Conservation (phyloP, 2,113 vertebrate species). For the Jacana jacana region DNA sequence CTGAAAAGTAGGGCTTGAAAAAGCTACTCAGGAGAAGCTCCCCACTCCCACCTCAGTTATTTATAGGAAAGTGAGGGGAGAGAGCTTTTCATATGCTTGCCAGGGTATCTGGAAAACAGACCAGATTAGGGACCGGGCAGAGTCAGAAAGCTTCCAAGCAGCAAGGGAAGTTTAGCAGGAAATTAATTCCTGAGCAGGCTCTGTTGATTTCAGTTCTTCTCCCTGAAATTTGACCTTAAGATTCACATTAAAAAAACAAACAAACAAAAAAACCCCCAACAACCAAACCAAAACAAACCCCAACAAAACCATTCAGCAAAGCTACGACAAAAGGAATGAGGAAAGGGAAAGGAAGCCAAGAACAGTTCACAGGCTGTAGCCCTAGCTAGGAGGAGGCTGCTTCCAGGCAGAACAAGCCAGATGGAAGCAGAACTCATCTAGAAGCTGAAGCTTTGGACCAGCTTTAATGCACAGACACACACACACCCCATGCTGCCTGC, state of each 20-base stretch:
- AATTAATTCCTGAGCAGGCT: constrained; percentile 12
- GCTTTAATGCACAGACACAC: too few species aligned
- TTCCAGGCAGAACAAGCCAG: not conserved
- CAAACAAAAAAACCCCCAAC: too few species aligned
- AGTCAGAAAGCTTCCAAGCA: not conserved
- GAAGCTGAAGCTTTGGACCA: not conserved
- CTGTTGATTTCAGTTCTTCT: not conserved
- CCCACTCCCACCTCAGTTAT: not conserved
- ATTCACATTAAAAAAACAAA: not conserved
- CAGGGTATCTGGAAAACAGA: not conserved
- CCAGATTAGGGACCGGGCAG: not conserved
- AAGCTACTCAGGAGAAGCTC: constrained; percentile 2
- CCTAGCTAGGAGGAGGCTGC: not conserved
- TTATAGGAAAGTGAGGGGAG: not conserved
- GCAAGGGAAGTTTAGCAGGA: constrained; percentile 23
- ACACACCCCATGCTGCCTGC: not conserved
- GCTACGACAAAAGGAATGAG: not conserved
- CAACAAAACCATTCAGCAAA: not conserved
- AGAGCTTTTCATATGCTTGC: not conserved
- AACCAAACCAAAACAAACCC: not conserved
- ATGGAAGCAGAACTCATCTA: not conserved
- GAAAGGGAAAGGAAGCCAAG: not conserved
- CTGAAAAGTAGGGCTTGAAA: not conserved
- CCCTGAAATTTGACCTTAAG: constrained; percentile 11
- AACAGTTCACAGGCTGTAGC: not conserved